Evolutionary conservation across 2,797 vertebrate species (phyloP).

Genomic region (Lithobates sylvaticus): DNA sequence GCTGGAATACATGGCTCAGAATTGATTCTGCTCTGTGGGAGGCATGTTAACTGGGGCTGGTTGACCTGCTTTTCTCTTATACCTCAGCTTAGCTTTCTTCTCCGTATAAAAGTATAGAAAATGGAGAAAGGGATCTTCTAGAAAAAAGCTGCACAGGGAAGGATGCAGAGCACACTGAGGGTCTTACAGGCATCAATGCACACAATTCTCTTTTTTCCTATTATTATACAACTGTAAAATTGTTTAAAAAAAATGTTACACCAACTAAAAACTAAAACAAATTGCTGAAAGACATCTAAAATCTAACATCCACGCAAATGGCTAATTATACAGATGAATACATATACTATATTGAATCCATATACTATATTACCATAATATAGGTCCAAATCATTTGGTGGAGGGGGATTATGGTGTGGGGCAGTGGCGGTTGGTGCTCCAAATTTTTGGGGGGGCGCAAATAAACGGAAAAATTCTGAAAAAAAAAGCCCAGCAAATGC

Average conservation of each 20-base stretch:
- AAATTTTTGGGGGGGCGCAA: no score
- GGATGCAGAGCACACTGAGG: background rate
- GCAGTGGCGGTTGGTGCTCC: no score
- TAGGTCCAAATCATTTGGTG: no score
- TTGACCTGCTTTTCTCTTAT: slow-evolving; percentile 33
- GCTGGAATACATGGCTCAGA: no score
- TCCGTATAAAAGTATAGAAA: slow-evolving; percentile 8
- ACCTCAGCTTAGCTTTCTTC: background rate
- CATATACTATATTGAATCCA: no score
- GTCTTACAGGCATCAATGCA: background rate
- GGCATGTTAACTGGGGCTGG: background rate
- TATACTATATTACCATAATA: no score
- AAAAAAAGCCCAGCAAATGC: no score
- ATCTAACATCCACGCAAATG: no score
- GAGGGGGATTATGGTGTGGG: no score
- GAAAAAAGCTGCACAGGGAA: background rate
- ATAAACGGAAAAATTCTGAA: no score
- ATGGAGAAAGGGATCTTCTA: background rate
- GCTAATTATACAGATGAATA: no score
- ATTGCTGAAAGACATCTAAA: no score
- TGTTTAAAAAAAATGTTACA: background rate
- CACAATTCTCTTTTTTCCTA: background rate
- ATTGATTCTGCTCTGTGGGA: background rate
- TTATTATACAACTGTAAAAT: background rate
- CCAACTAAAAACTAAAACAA: background rate